Evolutionary conservation across 2,797 vertebrate species (phyloP).

Genomic region (Molothrus aeneus): DNA sequence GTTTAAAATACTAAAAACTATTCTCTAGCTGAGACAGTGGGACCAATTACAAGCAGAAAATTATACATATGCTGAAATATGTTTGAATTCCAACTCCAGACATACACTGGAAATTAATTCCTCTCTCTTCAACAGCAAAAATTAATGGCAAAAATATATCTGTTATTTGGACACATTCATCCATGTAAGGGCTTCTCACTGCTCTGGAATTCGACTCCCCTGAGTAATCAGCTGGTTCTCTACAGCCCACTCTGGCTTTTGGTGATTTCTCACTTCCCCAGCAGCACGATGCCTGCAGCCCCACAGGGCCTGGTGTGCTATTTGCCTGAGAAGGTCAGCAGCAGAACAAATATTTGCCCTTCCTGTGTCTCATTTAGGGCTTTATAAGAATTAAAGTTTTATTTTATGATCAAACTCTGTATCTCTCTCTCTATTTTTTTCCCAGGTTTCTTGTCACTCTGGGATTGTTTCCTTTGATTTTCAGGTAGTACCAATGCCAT

Average conservation of each 20-base stretch:
- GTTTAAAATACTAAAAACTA: neutral
- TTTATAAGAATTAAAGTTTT: constrained; percentile 56
- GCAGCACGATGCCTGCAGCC: neutral
- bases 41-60: neutral
- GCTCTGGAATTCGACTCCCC: neutral
- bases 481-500: neutral
- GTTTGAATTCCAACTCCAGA: neutral
- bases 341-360: constrained; percentile 75
- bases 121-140: neutral
- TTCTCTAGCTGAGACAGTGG: rapidly evolving
- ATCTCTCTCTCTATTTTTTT: neutral
- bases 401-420: constrained; percentile 43
- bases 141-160: neutral
- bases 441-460: neutral
- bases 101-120: neutral
- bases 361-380: constrained; percentile 54
- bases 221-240: neutral
- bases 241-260: neutral
- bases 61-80: neutral
- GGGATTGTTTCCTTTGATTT: neutral
- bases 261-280: constrained; percentile 49
- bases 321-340: constrained; percentile 79
- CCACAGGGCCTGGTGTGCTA: neutral
- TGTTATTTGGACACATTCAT: neutral
- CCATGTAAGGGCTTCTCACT: constrained; percentile 28